Conservation (phyloP, 2,113 vertebrate species). For the Myrmophylax atrothorax region DNA sequence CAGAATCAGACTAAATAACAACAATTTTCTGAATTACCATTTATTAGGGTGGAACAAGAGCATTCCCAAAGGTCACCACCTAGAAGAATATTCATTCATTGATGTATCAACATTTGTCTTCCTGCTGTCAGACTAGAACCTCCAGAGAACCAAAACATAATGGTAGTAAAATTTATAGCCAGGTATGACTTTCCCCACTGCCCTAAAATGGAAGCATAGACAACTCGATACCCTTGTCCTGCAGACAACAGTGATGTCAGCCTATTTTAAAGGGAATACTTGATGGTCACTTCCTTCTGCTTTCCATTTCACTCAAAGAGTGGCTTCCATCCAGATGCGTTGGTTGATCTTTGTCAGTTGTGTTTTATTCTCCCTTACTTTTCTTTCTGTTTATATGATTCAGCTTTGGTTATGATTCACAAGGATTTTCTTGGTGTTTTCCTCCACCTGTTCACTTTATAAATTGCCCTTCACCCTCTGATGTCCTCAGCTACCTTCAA, state of each 20-base stretch:
- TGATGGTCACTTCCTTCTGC: constrained; percentile 31
- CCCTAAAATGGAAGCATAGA: neutral
- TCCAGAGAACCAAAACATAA: neutral
- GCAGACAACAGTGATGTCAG: constrained; percentile 28
- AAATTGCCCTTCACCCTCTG: neutral
- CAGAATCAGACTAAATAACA: constrained; percentile 2
- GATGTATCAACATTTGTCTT: constrained; percentile 21
- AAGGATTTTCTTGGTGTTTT: neutral
- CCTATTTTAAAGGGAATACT: neutral
- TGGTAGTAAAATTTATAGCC: constrained; percentile 19
- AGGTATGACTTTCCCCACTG: constrained; percentile 15
- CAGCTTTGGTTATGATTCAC: neutral
- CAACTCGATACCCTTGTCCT: neutral
- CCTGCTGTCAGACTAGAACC: neutral
- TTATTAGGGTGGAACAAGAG: neutral
- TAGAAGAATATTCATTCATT: neutral
- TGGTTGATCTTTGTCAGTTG: neutral
- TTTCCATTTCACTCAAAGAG: constrained; percentile 27
- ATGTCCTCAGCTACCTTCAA: neutral
- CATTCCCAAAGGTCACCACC: neutral
- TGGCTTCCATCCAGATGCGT: neutral
- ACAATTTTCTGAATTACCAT: constrained; percentile 1
- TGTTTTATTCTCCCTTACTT: neutral
- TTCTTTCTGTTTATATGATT: neutral
- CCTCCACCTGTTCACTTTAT: neutral